Conservation (phyloP, 2,797 vertebrate genomes). For the Delichon dasypus region DNA sequence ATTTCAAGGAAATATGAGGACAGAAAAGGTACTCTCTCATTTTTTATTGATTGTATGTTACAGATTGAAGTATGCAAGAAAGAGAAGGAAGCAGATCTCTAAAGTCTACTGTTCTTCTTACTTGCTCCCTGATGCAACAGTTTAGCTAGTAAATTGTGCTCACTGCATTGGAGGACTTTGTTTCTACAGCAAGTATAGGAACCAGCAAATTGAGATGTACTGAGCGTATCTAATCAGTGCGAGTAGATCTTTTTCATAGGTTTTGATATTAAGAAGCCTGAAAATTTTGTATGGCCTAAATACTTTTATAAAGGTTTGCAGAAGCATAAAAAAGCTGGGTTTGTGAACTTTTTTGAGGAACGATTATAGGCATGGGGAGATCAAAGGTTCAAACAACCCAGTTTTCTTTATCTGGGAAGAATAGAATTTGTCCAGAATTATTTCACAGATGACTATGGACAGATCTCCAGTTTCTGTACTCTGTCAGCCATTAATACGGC, state of each 20-base stretch:
- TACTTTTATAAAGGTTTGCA: neutral
- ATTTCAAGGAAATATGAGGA: neutral
- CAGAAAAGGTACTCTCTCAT: neutral
- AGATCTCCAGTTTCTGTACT: neutral
- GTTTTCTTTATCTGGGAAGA: neutral
- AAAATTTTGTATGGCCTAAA: neutral
- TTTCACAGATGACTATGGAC: neutral
- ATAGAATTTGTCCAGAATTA: neutral
- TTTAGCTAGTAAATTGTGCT: neutral
- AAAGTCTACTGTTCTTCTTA: neutral
- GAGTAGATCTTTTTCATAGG: neutral
- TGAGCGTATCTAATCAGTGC: neutral
- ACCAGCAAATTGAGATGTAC: neutral
- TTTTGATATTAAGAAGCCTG: neutral
- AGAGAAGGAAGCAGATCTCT: neutral
- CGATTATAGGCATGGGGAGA: neutral
- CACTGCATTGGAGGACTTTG: neutral
- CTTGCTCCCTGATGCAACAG: neutral
- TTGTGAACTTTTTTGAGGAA: neutral
- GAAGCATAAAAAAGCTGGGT: neutral
- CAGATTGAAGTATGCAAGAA: neutral
- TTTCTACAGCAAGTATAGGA: conserved; percentile 4
- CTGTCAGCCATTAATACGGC: neutral
- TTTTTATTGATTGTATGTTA: neutral
- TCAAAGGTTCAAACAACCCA: neutral